These are phyloP conservation scores for Lypha dubia DNA, from an alignment of 2,888 invertebrate species.

Conservation along the genomic window DNA sequence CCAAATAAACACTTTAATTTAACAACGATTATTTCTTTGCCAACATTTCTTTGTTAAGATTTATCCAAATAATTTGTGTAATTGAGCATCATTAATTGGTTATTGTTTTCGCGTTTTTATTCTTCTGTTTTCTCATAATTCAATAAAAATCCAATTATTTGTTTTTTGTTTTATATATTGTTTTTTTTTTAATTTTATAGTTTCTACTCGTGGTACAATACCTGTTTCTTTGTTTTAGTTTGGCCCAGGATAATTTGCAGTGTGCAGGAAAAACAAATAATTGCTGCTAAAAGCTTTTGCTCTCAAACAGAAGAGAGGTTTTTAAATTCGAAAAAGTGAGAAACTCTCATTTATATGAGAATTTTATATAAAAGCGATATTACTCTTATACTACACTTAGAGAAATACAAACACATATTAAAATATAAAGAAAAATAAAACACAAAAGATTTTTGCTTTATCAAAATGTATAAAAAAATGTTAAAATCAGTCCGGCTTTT, in stretches of 20 bases:
- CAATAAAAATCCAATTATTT: neutral
- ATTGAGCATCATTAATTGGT: slow-evolving; percentile 9
- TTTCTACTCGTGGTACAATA: neutral
- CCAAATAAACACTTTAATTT: neutral
- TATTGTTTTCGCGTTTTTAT: neutral
- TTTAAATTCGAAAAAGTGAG: neutral
- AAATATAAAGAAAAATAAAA: neutral
- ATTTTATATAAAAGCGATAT: neutral
- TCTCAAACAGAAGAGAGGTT: slow-evolving; percentile 2
- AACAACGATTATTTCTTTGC: neutral
- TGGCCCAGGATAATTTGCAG: slow-evolving; percentile 63
- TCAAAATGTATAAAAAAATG: no score
- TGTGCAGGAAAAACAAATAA: slow-evolving; percentile 23
- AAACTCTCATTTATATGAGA: slow-evolving; percentile 3
- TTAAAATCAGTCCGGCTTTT: no score
- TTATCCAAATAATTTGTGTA: neutral
- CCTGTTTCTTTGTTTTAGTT: slow-evolving; percentile 43
- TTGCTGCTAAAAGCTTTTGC: slow-evolving; percentile 55
- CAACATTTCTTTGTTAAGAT: slow-evolving; percentile 6
- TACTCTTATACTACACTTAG: slow-evolving; percentile 51
- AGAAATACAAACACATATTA: slow-evolving; percentile 14
- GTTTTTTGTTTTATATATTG: neutral
- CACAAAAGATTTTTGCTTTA: no score
- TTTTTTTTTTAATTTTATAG: slow-evolving; percentile 5
- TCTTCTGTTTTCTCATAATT: neutral